Evolutionary conservation across 2,113 vertebrate genomes (phyloP), one percentile per base, ranked within the genome.

Genomic region (Perca flavescens): DNA sequence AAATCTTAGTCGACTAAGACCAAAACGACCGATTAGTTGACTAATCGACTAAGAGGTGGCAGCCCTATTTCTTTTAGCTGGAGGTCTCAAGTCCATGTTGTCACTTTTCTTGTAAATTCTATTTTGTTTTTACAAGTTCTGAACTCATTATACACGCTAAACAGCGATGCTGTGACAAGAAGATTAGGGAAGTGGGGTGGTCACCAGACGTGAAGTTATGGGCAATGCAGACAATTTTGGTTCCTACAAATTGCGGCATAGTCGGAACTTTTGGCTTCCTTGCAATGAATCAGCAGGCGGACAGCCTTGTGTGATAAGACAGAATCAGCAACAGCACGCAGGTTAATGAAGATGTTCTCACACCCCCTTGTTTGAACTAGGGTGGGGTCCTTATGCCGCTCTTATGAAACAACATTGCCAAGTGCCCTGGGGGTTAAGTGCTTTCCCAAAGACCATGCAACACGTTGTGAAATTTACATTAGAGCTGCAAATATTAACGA

Each of bases 381-480:
- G 28, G 28, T 28, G 28, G 28, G 28, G 28, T 34, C 34, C 1
- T 34, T 34, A 34, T 3, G 46, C 34, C 22, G 34, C 53, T 77
- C 67, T 85, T 62, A 61, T 9, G 10, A 72, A 77, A 86, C 62
- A 17, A 2, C 21, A 11, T 8, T 16, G 70, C 57, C 74, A 12
- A 68, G 76, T 10, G 25, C 5, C 16, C 61, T 3, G 3, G 12
- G 11, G 70, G 34, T 61, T 31, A 60, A 49, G 40, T 25, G 22
- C 28, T 9, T 17, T 50, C n/a, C 43, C 50, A 63, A 46, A 47
- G 58, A 34, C 22, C 25, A 4, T 40, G 5, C 31, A 53, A 16
- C 66, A 17, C 1, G 43, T 49, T 34, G 31, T 34, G 31, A 34
- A 5, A 34, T 34, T 34, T 34, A 5, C 40, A 40, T 40, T 40